Evolutionary conservation across 2,797 vertebrate species (phyloP), one percentile per base, ranked within the genome.

Genomic region (Notolabrus celidotus): DNA sequence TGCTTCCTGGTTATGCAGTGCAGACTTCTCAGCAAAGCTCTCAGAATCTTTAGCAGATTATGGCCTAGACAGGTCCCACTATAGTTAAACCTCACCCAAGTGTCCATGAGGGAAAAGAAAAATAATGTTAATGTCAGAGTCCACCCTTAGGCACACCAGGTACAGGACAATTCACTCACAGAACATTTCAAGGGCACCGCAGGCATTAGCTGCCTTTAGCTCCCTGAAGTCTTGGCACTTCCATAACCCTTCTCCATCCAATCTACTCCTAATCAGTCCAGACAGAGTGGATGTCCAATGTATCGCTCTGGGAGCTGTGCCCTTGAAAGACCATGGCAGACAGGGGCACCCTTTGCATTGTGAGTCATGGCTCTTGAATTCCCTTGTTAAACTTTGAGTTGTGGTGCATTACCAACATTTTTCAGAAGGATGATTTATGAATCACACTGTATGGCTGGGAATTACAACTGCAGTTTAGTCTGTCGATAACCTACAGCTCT

Each of bases 381-480:
- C 76, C 41, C 65, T 62, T 49, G 14, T 70, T 57, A 80, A 83
- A 82, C 38, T 10, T n/a, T 62, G 38, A 69, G 43, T 54, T 66
- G 43, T 47, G 45, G 25, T 5, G 7, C 23, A 45, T 45, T 19
- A 29, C 27, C 11, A 47, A 43, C 7, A 49, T 15, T 56, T 75
- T 50, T 67, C 20, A 20, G 39, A 62, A 17, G 42, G 20, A 56
- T 59, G 17, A 62, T 45, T 67, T 59, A 38, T 22, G 23, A 54
- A 27, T 71, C 53, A 62, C 33, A 10, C 23, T 3, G 5, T 15
- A 46, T 16, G 12, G 42, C 34, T 59, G 15, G 61, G 47, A 49
- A 43, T 16, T 19, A 22, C 17, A 58, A 46, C 45, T 55, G 67
- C 20, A 43, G 45, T 55, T 43, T 39, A 31, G n/a, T n/a, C n/a